Conservation (phyloP, 2,888 invertebrate species). For the Plebejus anna region DNA sequence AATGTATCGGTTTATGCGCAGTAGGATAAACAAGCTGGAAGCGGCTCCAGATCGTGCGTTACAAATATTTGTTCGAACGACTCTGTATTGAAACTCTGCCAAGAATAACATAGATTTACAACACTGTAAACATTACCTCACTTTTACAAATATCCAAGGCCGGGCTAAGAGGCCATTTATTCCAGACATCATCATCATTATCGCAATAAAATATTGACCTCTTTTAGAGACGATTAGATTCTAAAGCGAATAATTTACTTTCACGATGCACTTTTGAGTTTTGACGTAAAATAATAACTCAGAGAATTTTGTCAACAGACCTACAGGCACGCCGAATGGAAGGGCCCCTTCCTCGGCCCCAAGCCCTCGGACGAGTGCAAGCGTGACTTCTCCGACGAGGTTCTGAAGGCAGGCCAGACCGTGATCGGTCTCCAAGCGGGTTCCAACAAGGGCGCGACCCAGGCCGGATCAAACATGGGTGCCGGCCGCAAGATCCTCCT, state of each 20-base stretch:
- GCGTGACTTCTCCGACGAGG: slow-evolving; percentile 96
- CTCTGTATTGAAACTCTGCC: slow-evolving; percentile 59
- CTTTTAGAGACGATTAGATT: not conserved
- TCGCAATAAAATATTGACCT: not conserved
- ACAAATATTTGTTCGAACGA: slow-evolving; percentile 35
- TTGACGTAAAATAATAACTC: not conserved
- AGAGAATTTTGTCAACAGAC: slow-evolving; percentile 74
- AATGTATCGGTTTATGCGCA: slow-evolving; percentile 38
- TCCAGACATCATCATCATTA: slow-evolving; percentile 2
- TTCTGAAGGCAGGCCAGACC: slow-evolving; percentile 91
- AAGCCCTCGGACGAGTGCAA: slow-evolving; percentile 96
- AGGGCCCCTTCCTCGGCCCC: slow-evolving; percentile 94
- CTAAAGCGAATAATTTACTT: not conserved
- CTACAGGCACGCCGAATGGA: slow-evolving; percentile 91
- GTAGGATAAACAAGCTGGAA: slow-evolving; percentile 39
- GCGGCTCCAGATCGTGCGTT: slow-evolving; percentile 35
- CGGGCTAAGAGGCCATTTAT: slow-evolving; percentile 40
- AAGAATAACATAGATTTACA: slow-evolving; percentile 66
- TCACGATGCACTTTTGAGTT: not conserved
- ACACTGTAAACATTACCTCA: slow-evolving; percentile 72
- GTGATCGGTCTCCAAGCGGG: slow-evolving; percentile 97
- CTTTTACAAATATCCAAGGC: slow-evolving; percentile 74
- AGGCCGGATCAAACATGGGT: slow-evolving; percentile 94
- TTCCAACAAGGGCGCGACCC: slow-evolving; percentile 96
- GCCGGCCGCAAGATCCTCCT: slow-evolving; percentile 94